Conservation (phyloP, 2,888 invertebrate species). For the Drosophila subquinaria region DNA sequence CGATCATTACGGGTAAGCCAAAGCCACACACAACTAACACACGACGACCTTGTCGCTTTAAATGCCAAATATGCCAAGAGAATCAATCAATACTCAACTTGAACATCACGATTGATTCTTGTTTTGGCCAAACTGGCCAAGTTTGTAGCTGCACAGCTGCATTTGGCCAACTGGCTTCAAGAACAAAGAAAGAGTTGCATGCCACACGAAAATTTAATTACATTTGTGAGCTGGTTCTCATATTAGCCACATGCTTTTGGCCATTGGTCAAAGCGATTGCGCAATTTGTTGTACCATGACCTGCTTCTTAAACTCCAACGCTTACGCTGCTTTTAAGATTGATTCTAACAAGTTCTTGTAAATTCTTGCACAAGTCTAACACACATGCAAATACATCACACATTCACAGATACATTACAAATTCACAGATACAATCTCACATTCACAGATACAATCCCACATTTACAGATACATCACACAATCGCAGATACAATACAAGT, state of each 20-base stretch:
- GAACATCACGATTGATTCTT: constrained; percentile 28
- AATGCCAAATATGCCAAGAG: constrained; percentile 31
- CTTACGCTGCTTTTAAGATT: constrained; percentile 52
- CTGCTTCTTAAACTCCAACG: constrained; percentile 38
- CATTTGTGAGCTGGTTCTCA: constrained; percentile 43
- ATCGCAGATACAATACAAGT: constrained; percentile 1
- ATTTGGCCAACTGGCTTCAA: constrained; percentile 50
- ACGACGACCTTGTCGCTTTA: constrained; percentile 48
- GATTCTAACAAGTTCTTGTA: constrained; percentile 60
- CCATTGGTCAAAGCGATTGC: constrained; percentile 51
- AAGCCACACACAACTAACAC: neutral
- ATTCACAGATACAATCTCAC: neutral
- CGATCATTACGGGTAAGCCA: constrained; percentile 84
- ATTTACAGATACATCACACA: neutral
- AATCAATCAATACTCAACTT: constrained; percentile 46
- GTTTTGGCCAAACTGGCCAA: constrained; percentile 25
- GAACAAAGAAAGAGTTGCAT: constrained; percentile 69
- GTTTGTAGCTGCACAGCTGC: constrained; percentile 39
- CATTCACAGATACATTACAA: neutral
- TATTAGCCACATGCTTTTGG: constrained; percentile 37
- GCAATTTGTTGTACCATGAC: constrained; percentile 64
- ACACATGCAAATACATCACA: constrained; percentile 6
- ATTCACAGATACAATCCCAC: neutral
- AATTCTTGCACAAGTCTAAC: constrained; percentile 53
- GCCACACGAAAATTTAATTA: neutral